Conservation (phyloP, 2,113 vertebrate genomes). For the Empidonax alnorum region DNA sequence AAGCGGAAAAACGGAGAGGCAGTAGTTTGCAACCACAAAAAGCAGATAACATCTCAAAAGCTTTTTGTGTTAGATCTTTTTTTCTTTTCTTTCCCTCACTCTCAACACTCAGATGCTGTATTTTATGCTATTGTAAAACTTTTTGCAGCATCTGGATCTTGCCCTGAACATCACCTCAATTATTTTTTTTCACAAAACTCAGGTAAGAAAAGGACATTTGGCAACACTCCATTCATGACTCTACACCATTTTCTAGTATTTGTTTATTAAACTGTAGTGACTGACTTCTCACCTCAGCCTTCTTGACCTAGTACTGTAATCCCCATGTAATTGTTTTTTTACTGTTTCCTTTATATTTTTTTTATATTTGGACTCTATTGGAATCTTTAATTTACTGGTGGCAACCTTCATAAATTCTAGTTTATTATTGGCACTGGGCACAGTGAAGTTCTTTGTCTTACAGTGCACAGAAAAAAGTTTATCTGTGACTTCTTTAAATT, state of each 20-base stretch:
- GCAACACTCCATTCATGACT: neutral
- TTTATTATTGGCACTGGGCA: neutral
- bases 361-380: neutral
- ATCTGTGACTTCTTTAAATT: neutral
- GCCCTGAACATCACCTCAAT: neutral
- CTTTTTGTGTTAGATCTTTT: neutral
- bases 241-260: neutral
- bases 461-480: neutral
- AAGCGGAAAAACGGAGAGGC: neutral
- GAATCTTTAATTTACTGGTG: neutral
- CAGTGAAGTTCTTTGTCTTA: neutral
- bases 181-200: neutral
- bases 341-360: neutral
- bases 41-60: neutral
- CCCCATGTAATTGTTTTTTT: neutral
- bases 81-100: accelerated
- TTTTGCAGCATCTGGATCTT: neutral
- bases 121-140: neutral
- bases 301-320: neutral
- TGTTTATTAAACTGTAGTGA: neutral
- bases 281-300: neutral
- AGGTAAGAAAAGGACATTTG: neutral
- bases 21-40: neutral
- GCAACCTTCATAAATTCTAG: neutral
- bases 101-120: neutral